These are phyloP conservation scores for Cavia porcellus DNA, from an alignment of 2,113 vertebrate species.

Conservation along the genomic window DNA sequence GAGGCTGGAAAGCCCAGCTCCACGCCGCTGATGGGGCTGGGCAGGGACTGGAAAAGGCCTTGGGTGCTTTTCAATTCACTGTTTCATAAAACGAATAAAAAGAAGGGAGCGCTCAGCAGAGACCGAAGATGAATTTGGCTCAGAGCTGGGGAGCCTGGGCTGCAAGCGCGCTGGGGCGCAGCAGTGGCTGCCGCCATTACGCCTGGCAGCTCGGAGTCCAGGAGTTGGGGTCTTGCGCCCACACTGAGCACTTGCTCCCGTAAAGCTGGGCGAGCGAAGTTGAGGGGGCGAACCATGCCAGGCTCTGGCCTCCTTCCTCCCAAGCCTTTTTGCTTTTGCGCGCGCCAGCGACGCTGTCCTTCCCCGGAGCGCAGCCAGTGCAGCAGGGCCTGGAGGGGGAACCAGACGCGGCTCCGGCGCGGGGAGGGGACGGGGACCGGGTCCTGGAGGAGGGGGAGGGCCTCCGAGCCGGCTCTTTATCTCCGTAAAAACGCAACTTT, in stretches of 20 bases:
- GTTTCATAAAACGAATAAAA: background rate
- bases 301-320: background rate
- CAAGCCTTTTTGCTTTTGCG: background rate
- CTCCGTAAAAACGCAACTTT: constrained; percentile 78
- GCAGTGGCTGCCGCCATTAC: background rate
- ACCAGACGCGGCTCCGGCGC: accelerated
- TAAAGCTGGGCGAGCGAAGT: background rate
- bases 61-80: background rate
- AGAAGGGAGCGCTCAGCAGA: background rate
- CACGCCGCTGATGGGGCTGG: background rate
- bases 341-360: background rate
- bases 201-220: background rate
- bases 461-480: constrained; percentile 12
- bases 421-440: background rate
- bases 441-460: background rate
- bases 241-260: background rate
- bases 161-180: too few species aligned
- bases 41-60: background rate
- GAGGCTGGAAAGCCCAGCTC: background rate
- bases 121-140: background rate
- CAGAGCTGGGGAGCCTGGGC: background rate
- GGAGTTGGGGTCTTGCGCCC: background rate
- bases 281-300: background rate
- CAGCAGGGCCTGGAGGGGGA: background rate
- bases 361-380: background rate